Evolutionary conservation across 2,797 vertebrate genomes (phyloP), one percentile per base, ranked within the genome.

Genomic region (Pangasius macronema): DNA sequence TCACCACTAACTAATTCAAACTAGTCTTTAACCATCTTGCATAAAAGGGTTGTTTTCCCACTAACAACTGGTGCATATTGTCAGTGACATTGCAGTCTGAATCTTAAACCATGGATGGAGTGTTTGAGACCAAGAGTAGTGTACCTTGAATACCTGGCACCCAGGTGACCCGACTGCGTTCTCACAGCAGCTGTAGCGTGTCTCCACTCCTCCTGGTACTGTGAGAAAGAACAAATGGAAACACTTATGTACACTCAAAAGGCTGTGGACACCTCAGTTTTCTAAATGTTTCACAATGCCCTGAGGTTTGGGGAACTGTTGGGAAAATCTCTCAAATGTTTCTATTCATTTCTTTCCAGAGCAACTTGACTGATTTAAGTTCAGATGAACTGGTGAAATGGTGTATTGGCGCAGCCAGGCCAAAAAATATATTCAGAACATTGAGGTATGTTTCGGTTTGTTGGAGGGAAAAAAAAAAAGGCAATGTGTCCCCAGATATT

Each of bases 131-230:
- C 22, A 49, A 75, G 18, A 63, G 70, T 10, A 27, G 5, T 63
- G 51, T 93, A 97, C 97, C 95, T 96, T 95, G 87, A 96, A 94
- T 11, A 94, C 92, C 89, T 97, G 97, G 90, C 96, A 98, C 85
- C 96, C 94, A 27, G 95, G 90, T 24, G 95, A 93, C 33, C 96
- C 96, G 90, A 96, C 94, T 16, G 95, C 92, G 86, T 93, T 95
- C 91, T 97, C 94, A 90, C 97, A 98, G 92, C 96, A 98, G 86
- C 94, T 96, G 82, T 96, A 97, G 83, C 84, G 89, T 0, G 95
- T 96, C 92, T 97, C 97, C 61, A 95, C 92, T 6, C 96, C 96
- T 84, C 96, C 94, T 0, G 95, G 94, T 36, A 97, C 97, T 97
- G 86, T 1, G 24, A 79, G 42, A 63, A 36, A 57, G 10, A 24